Percentiles rank a stretch among this genome's conserved stretches.
Evolutionary conservation across 2,113 vertebrate genomes (phyloP).

Genomic region (Rhinopomastus cyanomelas): DNA sequence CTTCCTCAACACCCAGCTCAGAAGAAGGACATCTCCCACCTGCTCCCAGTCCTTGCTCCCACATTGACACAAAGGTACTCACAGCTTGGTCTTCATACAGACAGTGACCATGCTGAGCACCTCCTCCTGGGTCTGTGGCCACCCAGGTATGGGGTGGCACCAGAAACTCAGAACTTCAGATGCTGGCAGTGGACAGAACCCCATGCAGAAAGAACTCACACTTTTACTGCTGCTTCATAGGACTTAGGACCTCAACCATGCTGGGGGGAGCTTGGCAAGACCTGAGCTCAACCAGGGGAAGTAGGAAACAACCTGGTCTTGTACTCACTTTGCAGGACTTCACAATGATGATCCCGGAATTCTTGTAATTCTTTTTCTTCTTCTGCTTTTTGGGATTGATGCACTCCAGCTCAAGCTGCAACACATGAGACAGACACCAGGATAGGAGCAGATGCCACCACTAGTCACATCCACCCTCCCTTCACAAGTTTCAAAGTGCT

Average conservation of each 20-base stretch:
- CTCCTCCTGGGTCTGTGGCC: neutral
- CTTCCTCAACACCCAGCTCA: neutral
- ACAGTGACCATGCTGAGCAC: neutral
- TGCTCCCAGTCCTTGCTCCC: neutral
- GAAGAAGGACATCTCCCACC: neutral
- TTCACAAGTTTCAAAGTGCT: accelerated
- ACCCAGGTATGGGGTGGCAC: neutral
- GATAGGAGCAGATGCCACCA: neutral
- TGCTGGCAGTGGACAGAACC: neutral
- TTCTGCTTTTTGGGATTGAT: constrained; percentile 98
- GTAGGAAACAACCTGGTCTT: accelerated
- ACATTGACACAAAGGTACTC: neutral
- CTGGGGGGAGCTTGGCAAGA: neutral
- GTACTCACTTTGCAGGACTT: constrained; percentile 90
- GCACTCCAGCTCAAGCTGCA: constrained; percentile 95
- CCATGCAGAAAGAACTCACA: neutral
- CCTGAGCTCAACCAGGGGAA: accelerated
- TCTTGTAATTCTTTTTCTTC: constrained; percentile 97
- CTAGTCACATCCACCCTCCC: neutral
- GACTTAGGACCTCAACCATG: neutral
- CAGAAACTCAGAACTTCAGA: neutral
- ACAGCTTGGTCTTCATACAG: neutral
- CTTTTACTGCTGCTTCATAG: neutral
- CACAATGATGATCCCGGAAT: constrained; percentile 91
- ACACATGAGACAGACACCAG: accelerated